Conservation (phyloP, 2,797 vertebrate species). For the Enteromius afrohamiltoni region DNA sequence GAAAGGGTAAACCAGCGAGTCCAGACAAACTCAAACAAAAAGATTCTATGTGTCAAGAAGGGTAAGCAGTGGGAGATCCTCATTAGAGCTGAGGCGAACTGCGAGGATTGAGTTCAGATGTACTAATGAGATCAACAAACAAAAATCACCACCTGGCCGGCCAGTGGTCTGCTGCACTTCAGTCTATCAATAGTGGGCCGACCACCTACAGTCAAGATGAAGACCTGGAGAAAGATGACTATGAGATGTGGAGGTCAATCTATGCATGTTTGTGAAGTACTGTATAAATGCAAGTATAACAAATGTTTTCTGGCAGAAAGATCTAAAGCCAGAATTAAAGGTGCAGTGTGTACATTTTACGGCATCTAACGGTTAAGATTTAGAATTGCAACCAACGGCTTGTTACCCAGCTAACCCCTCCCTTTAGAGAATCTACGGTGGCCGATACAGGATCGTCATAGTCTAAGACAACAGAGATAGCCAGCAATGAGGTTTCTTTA, state of each 20-base stretch:
- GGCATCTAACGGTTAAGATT: too few species aligned
- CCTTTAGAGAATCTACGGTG: too few species aligned
- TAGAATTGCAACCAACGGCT: too few species aligned
- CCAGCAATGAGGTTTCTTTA: too few species aligned
- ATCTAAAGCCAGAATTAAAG: background rate
- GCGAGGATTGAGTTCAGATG: conserved; percentile 45
- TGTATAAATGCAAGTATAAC: background rate
- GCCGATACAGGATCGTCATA: too few species aligned
- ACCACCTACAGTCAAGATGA: conserved; percentile 35
- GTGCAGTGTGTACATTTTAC: too few species aligned
- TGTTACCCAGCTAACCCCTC: too few species aligned
- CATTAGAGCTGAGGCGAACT: conserved; percentile 53
- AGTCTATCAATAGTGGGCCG: conserved; percentile 18
- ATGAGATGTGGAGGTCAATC: conserved; percentile 12
- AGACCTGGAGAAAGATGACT: conserved; percentile 19
- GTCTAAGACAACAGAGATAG: too few species aligned
- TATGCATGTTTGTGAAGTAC: background rate
- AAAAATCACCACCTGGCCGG: conserved; percentile 9
- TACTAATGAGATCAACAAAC: conserved; percentile 56
- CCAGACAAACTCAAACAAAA: conserved; percentile 47
- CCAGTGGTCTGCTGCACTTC: conserved; percentile 39
- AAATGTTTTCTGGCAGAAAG: background rate
- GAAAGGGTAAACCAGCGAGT: conserved; percentile 17
- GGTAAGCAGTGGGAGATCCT: conserved; percentile 55
- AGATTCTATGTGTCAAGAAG: conserved; percentile 32